A percentile compares a stretch with the other conserved stretches of the same genome.
phyloP scores from a whole-genome alignment of 2,797 vertebrate genomes.

The Emys orbicularis region DNA sequence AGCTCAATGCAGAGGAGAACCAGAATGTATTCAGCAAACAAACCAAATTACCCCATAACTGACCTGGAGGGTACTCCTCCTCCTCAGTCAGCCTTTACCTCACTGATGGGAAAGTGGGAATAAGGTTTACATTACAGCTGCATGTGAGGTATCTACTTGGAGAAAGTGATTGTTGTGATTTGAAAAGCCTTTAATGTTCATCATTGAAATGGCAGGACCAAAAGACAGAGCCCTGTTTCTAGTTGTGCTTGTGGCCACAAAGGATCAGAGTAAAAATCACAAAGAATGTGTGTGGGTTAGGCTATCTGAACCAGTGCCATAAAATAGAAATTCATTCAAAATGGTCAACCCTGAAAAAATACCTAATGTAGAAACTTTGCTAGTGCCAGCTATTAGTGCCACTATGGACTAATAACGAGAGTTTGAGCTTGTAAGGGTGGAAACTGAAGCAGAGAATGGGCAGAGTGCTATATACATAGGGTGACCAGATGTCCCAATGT shows the following conservation, averaged over 20 bases:
- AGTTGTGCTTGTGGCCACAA: not conserved
- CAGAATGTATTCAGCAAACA: not conserved
- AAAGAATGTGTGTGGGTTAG: not conserved
- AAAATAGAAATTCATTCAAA: conserved; percentile 1
- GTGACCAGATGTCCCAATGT: too few relatives aligned
- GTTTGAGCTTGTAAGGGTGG: not conserved
- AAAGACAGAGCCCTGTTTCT: not conserved
- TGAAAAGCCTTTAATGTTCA: not conserved
- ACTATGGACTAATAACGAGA: not conserved
- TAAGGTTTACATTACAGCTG: not conserved
- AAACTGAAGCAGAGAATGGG: not conserved
- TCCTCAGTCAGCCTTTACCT: not conserved
- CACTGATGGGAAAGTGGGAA: not conserved
- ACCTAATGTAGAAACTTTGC: not conserved
- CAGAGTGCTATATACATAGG: not conserved
- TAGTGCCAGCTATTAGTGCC: not conserved
- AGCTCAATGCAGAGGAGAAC: conserved; percentile 24
- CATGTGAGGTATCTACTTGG: not conserved
- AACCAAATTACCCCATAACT: not conserved
- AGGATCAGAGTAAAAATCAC: not conserved
- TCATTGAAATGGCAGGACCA: not conserved
- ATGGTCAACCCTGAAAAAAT: not conserved
- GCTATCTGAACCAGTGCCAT: not conserved
- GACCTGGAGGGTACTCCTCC: not conserved
- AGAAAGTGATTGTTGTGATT: not conserved